Percentiles rank a stretch among this genome's conserved stretches.
Conservation (phyloP, 2,888 invertebrate species). For the Spialia ferax region DNA sequence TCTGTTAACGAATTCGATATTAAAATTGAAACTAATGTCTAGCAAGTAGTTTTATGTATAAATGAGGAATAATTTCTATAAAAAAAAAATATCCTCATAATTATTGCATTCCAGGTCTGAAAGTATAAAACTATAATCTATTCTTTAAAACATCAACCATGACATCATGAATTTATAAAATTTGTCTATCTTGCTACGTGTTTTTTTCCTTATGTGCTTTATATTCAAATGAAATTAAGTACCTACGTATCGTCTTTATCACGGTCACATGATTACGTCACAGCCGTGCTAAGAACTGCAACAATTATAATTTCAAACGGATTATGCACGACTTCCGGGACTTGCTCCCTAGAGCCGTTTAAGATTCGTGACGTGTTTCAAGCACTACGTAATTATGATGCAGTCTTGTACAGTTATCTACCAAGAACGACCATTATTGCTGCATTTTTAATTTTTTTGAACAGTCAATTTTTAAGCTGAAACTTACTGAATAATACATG, state of each 20-base stretch:
- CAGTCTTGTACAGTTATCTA: not conserved
- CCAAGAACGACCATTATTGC: conserved; percentile 1
- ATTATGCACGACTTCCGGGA: not conserved
- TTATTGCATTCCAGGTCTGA: too few species aligned
- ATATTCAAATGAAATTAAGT: not conserved
- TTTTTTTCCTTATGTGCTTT: not conserved
- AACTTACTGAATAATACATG: not conserved
- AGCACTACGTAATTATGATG: not conserved
- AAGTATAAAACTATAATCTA: too few species aligned
- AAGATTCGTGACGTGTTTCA: not conserved
- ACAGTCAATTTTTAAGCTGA: conserved; percentile 1
- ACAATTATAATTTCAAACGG: not conserved
- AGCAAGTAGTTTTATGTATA: too few species aligned
- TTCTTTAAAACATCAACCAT: too few species aligned
- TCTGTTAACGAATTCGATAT: too few species aligned
- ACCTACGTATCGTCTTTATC: not conserved
- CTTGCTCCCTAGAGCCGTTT: not conserved
- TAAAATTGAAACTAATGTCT: too few species aligned
- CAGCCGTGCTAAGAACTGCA: not conserved
- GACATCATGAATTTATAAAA: too few species aligned
- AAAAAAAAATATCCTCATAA: too few species aligned
- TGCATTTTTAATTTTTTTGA: not conserved
- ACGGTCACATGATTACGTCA: conserved; percentile 3
- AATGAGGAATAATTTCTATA: too few species aligned
- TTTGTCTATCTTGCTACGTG: too few species aligned